Evolutionary conservation across 2,888 invertebrate species (phyloP).

Genomic region (Sminthurides aquaticus): DNA sequence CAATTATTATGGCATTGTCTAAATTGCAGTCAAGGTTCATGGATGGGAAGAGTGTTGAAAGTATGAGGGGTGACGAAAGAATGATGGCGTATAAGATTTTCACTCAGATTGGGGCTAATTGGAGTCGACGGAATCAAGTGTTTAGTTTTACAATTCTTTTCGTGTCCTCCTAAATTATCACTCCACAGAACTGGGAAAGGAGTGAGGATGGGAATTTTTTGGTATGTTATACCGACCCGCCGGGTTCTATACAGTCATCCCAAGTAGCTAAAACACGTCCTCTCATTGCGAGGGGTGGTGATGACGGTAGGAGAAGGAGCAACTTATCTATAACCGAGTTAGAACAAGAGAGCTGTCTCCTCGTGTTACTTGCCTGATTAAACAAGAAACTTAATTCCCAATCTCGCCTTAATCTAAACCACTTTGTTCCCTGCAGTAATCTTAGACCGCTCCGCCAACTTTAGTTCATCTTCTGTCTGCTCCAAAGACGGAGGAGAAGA

Average conservation of each 20-base stretch:
- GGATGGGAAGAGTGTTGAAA: background rate
- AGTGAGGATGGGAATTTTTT: no score
- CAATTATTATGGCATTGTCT: background rate
- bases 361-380: background rate
- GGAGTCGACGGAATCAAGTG: no score
- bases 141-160: background rate
- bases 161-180: background rate
- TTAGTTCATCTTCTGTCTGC: background rate
- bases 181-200: background rate
- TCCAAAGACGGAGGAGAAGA: background rate
- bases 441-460: background rate
- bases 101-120: background rate
- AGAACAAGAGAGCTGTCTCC: background rate
- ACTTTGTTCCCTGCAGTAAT: background rate
- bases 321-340: background rate
- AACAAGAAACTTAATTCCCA: background rate
- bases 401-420: background rate
- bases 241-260: no score
- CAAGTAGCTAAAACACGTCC: no score
- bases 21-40: slow-evolving; percentile 5
- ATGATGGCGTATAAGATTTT: background rate
- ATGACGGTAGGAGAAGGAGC: background rate
- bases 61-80: background rate
- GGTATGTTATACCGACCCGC: no score
- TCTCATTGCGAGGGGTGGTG: no score